Base-by-base conservation (phyloP, 2,888 invertebrate species). In the Microdon myrmicae region DNA sequence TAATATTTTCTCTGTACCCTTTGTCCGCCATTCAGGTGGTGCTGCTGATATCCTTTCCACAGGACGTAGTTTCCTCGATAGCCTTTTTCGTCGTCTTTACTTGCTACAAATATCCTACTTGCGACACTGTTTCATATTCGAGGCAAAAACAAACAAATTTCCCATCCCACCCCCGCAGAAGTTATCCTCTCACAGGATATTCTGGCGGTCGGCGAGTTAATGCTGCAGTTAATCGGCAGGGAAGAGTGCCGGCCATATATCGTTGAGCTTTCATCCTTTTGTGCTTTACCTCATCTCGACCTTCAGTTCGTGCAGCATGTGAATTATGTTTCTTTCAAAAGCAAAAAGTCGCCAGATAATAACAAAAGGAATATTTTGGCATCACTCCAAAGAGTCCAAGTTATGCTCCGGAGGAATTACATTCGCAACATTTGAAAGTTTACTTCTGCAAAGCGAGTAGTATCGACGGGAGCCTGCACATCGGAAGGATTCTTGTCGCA, bases 211-310 rank as follows among this genome's bases (percentile, higher is more conserved):
- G 14, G n/a, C n/a, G n/a, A n/a, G n/a, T n/a, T n/a, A n/a, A n/a
- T n/a, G 12, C 19, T 4, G 7, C 22, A 31, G 20, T 22, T 29
- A 22, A 10, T 4, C 14, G 4, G n/a, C 8, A 37, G 13, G 16
- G 31, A 17, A 3, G 37, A 26, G 28, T 28, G 35, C n/a, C n/a
- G n/a, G n/a, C n/a, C n/a, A n/a, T n/a, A n/a, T 34, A 34, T 17
- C 29, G 22, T 23, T 39, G 53, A 61, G 61, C 61, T 64, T 58
- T 64, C 22, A 45, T 47, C 51, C 47, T 51, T 51, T 58, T 64
- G 53, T n/a, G n/a, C n/a, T n/a, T n/a, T 51, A 39, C 47, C 64
- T 47, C 51, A 14, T n/a, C 39, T 41, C 64, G 64, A 64, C 64
- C 58, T 64, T 64, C 59, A 35, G 28, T 39, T 32, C 22, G 10